phyloP scores from a whole-genome alignment of 2,888 invertebrate genomes.

The Aporophyla lueneburgensis region DNA sequence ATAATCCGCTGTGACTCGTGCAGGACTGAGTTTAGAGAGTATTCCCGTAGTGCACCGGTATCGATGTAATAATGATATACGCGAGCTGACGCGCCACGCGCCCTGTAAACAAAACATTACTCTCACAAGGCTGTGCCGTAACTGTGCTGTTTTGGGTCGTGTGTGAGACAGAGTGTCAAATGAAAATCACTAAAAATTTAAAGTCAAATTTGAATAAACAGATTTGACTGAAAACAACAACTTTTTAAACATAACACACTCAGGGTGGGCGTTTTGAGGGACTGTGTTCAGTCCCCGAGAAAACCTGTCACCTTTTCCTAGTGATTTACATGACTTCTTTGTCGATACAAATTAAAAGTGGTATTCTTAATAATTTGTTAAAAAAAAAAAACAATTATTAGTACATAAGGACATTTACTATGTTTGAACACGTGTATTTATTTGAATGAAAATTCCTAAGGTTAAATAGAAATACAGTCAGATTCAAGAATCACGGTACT shows the following conservation, averaged over 20 bases:
- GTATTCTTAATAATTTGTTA: neutral
- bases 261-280: no score
- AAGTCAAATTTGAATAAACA: neutral
- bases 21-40: slow-evolving; percentile 47
- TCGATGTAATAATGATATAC: slow-evolving; percentile 24
- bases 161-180: no score
- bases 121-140: slow-evolving; percentile 18
- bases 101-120: slow-evolving; percentile 33
- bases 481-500: neutral
- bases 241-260: neutral
- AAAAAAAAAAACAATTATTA: slow-evolving; percentile 1
- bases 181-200: neutral
- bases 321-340: no score
- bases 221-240: no score
- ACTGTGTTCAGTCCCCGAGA: neutral
- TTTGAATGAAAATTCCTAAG: neutral
- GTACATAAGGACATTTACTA: neutral
- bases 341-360: neutral
- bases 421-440: neutral
- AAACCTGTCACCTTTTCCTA: no score
- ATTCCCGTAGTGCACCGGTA: neutral
- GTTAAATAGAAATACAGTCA: neutral
- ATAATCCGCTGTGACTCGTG: slow-evolving; percentile 8
- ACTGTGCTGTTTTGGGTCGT: neutral
- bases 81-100: slow-evolving; percentile 8